Evolutionary conservation across 2,797 vertebrate genomes (phyloP).

Genomic region (Aphelocoma californica): DNA sequence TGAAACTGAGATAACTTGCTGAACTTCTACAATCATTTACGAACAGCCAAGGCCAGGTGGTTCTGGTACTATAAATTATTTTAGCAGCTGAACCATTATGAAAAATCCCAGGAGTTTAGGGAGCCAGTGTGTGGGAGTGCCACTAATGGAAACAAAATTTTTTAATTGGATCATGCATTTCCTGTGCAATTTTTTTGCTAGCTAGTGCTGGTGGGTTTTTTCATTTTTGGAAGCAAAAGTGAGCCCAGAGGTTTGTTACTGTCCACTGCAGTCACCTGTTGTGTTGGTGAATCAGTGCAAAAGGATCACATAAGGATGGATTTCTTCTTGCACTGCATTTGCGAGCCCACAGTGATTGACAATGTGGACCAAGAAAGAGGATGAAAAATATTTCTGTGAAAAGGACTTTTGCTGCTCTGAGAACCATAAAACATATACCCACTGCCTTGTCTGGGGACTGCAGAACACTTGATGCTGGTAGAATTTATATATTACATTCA

Average conservation of each 20-base stretch:
- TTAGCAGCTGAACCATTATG: slow-evolving; percentile 8
- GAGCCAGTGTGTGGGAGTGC: background rate
- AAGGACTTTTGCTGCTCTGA: background rate
- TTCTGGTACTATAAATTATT: slow-evolving; percentile 14
- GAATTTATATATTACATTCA: background rate
- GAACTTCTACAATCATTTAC: slow-evolving; percentile 13
- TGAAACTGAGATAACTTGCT: background rate
- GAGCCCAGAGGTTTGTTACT: background rate
- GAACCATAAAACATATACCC: background rate
- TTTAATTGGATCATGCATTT: background rate
- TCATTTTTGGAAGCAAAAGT: background rate
- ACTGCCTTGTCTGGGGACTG: background rate
- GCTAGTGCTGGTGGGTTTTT: background rate
- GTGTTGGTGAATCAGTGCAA: background rate
- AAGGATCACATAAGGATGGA: background rate
- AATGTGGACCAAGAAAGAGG: background rate
- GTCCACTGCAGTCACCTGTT: background rate
- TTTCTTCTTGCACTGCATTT: background rate
- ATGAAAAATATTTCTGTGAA: background rate
- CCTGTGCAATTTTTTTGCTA: background rate
- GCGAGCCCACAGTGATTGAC: background rate
- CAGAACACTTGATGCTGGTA: background rate
- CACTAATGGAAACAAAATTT: background rate
- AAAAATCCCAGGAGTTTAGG: background rate
- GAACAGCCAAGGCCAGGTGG: background rate